A percentile compares a stretch with the other conserved stretches of the same genome.
phyloP scores from a whole-genome alignment of 1,140 invertebrate genomes.

The Drosophila sechellia region DNA sequence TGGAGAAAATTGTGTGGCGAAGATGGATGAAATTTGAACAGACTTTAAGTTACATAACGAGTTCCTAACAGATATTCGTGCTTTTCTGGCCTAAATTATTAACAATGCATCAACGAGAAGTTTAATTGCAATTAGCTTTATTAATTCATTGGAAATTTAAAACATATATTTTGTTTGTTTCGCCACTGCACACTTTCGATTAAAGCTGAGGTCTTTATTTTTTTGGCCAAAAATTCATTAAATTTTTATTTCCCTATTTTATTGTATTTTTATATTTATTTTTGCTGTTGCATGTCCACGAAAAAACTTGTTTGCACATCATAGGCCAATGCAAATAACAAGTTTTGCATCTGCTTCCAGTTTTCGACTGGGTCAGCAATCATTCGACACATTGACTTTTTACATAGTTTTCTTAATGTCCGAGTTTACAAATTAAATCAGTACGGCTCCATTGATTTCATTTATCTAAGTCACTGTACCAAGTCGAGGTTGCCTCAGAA shows the following conservation, averaged over 20 bases:
- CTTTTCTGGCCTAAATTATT: not conserved
- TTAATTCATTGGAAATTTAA: too few relatives aligned
- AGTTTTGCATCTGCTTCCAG: slow-evolving; percentile 27
- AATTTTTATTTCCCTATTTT: not conserved
- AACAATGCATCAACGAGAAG: too few relatives aligned
- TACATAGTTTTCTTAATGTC: slow-evolving; percentile 17
- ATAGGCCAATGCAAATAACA: slow-evolving; percentile 32
- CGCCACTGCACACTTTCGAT: not conserved
- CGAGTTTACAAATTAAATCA: too few relatives aligned
- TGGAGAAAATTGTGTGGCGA: not conserved
- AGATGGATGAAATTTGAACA: not conserved
- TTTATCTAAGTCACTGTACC: slow-evolving; percentile 1
- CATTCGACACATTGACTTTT: slow-evolving; percentile 51
- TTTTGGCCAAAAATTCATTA: not conserved
- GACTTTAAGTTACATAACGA: not conserved
- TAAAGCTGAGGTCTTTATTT: not conserved
- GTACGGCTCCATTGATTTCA: too few relatives aligned
- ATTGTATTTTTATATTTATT: not conserved
- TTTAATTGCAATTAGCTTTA: too few relatives aligned
- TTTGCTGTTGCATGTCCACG: not conserved
- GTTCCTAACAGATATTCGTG: not conserved
- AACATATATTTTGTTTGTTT: too few relatives aligned
- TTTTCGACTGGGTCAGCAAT: slow-evolving; percentile 27
- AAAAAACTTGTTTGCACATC: slow-evolving; percentile 35
- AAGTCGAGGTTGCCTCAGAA: slow-evolving; percentile 10